These are phyloP conservation scores for Sinodicranocentrus sp. DNA, from an alignment of 2,888 invertebrate genomes.

Conservation along the genomic window DNA sequence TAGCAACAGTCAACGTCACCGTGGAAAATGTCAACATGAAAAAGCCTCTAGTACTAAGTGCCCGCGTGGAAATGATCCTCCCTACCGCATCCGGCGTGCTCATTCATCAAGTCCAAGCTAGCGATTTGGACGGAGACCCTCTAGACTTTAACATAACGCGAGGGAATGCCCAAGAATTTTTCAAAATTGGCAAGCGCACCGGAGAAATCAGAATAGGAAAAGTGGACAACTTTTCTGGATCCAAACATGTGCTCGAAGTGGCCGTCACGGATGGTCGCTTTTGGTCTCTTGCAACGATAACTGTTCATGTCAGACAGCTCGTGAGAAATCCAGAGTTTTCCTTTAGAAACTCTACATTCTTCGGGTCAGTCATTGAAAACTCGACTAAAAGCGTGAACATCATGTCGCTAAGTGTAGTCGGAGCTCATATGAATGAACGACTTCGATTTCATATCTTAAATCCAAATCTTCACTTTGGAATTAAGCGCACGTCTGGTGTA, in stretches of 20 bases:
- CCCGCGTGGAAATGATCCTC: conserved; percentile 74
- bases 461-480: conserved; percentile 90
- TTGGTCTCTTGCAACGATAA: conserved; percentile 85
- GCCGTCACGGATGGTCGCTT: conserved; percentile 91
- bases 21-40: conserved; percentile 80
- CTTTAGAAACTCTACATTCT: conserved; percentile 89
- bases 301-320: conserved; percentile 83
- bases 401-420: conserved; percentile 92
- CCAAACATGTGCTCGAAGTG: conserved; percentile 85
- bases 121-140: conserved; percentile 74
- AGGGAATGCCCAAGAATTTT: conserved; percentile 87
- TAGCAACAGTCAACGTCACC: conserved; percentile 88
- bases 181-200: conserved; percentile 84
- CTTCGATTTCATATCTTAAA: conserved; percentile 91
- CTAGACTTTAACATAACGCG: conserved; percentile 89
- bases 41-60: conserved; percentile 67
- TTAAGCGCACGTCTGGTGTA: conserved; percentile 94
- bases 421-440: conserved; percentile 92
- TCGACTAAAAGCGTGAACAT: conserved; percentile 89
- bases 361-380: conserved; percentile 91
- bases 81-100: conserved; percentile 74
- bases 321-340: conserved; percentile 87
- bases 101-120: conserved; percentile 73
- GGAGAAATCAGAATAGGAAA: conserved; percentile 85
- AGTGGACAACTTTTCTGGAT: conserved; percentile 82